phyloP scores from a whole-genome alignment of 2,113 vertebrate species.

The Copsychus sechellarum region DNA sequence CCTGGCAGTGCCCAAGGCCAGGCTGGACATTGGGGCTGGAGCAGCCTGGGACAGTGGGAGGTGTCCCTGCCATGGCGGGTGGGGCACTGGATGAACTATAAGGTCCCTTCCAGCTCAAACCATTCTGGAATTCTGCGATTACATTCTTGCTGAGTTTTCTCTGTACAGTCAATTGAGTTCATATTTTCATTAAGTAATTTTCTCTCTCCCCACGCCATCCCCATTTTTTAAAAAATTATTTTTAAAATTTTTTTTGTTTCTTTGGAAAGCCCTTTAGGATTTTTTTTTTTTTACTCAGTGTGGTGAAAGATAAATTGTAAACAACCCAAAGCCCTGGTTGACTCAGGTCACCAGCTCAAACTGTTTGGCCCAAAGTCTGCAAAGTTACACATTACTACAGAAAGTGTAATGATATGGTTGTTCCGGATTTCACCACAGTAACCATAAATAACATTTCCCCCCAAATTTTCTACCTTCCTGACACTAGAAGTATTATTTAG shows the following conservation, averaged over 20 bases:
- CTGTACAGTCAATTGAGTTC: neutral
- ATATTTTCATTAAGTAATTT: neutral
- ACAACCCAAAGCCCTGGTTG: neutral
- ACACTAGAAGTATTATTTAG: neutral
- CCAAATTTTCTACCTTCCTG: neutral
- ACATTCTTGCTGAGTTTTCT: neutral
- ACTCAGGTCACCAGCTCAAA: neutral
- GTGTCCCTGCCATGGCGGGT: neutral
- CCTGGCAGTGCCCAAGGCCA: neutral
- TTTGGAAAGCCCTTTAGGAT: neutral
- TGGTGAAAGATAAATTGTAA: neutral
- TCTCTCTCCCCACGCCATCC: rapidly evolving
- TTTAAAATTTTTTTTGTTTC: neutral
- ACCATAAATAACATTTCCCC: neutral
- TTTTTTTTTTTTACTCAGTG: neutral
- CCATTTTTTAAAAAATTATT: too few relatives aligned
- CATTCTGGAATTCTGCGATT: neutral
- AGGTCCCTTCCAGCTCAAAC: neutral
- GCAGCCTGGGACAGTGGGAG: neutral
- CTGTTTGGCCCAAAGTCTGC: neutral
- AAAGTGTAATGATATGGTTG: neutral
- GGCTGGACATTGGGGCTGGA: neutral
- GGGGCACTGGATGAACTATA: rapidly evolving
- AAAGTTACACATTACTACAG: neutral
- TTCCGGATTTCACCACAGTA: neutral